Evolutionary conservation across 2,888 invertebrate species (phyloP), one percentile per base, ranked within the genome.

Genomic region (Steinernema carpocapsae): DNA sequence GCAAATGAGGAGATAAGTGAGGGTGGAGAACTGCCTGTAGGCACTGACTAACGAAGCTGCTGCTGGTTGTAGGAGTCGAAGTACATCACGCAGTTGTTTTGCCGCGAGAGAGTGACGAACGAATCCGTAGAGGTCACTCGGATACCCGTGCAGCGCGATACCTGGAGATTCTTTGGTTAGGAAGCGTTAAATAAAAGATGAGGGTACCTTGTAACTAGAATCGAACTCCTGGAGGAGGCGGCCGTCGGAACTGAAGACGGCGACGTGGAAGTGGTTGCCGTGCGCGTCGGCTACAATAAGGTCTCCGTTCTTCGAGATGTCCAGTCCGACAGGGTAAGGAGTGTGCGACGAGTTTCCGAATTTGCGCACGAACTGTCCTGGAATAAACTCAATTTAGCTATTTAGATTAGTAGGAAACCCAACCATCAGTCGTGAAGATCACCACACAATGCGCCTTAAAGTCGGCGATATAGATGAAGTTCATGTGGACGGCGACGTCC

Each of bases 291-390:
- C 84, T 2, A 85, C 84, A 4, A 85, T 76, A 52, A 85, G 74
- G 48, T 84, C 84, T 19, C 84, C 85, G 12, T 76, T 72, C 46
- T 80, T 82, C 12, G 81, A 79, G 26, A 85, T 80, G 76, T 84
- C 84, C 43, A 85, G 80, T 46, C 85, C 85, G 59, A 85, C 82
- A 0, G 85, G 85, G 76, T 82, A 85, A 1, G 85, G 85, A 0
- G 85, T 85, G 72, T 82, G 80, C 7, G 82, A 81, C 10, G 82
- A 80, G 46, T 81, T 82, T n/a, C 85, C 85, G 74, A 85, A 80
- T 74, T 84, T 84, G n/a, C 81, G 78, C 19, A 84, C 72, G 52
- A 80, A 85, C 22, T 76, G 78, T 42, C 84, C 85, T 85, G 72
- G 29, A 80, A 32, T 43, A 26, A 56, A 12, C 26, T 12, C 22